These are phyloP conservation scores for Nematopogon swammerdamellus DNA, from an alignment of 2,888 invertebrate species.

Conservation along the genomic window DNA sequence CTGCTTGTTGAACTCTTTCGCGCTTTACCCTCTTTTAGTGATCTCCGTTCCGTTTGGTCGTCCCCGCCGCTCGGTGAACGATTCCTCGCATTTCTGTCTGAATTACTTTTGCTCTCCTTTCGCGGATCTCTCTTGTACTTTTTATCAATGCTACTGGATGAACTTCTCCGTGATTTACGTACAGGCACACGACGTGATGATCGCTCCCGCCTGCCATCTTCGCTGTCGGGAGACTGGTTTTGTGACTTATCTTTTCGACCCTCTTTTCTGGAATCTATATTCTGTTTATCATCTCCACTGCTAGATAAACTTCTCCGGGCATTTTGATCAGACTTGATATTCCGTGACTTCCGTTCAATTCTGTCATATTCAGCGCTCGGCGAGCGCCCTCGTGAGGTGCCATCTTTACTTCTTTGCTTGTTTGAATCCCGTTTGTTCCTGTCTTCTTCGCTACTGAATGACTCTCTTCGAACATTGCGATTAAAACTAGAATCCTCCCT, in stretches of 20 bases:
- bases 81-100: not conserved
- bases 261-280: not conserved
- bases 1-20: conserved; percentile 20
- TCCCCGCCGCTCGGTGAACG: conserved; percentile 1
- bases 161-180: not conserved
- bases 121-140: not conserved
- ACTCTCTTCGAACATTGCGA: conserved; percentile 12
- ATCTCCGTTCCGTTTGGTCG: conserved; percentile 10
- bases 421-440: conserved; percentile 14
- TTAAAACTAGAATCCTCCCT: conserved; percentile 13
- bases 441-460: conserved; percentile 15
- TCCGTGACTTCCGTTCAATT: not conserved
- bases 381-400: too few species aligned
- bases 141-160: not conserved
- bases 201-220: not conserved
- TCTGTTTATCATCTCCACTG: not conserved
- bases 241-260: not conserved
- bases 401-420: not conserved
- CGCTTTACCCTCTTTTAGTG: conserved; percentile 10
- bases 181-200: not conserved
- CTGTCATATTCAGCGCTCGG: too few species aligned
- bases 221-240: not conserved
- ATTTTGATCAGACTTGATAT: not conserved
- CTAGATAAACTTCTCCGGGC: not conserved
- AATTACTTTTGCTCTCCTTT: not conserved